These are phyloP conservation scores for Epirrhoe alternata DNA, from an alignment of 2,888 invertebrate species.

Conservation along the genomic window DNA sequence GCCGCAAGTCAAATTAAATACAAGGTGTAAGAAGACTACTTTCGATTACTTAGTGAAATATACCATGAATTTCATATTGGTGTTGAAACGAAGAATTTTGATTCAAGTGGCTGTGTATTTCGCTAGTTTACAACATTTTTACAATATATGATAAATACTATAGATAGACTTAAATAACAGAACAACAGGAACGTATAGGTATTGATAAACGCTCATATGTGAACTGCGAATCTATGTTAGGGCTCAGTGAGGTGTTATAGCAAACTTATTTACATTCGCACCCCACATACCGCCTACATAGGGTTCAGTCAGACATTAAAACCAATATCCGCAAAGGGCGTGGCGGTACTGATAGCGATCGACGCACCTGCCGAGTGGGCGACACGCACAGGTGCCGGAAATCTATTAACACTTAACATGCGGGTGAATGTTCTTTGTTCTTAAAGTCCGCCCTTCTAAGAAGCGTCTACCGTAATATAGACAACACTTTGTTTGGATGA, in stretches of 20 bases:
- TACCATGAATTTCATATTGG: no score
- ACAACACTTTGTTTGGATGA: background rate
- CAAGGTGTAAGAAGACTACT: no score
- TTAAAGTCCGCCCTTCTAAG: background rate
- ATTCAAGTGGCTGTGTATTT: no score
- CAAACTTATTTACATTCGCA: constrained; percentile 17
- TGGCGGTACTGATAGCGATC: constrained; percentile 52
- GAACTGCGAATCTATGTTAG: constrained; percentile 52
- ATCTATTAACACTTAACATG: constrained; percentile 55
- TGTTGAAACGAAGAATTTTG: no score
- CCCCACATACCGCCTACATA: constrained; percentile 14
- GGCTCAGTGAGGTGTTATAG: constrained; percentile 17
- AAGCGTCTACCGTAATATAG: background rate
- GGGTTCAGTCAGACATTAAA: constrained; percentile 39
- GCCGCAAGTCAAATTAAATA: no score
- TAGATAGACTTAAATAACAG: background rate
- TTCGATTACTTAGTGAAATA: no score
- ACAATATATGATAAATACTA: no score
- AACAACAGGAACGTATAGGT: background rate
- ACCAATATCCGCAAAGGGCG: constrained; percentile 57
- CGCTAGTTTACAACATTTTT: no score
- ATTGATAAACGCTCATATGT: constrained; percentile 17
- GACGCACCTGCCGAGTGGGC: constrained; percentile 41
- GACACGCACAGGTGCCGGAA: constrained; percentile 35
- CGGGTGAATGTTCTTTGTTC: constrained; percentile 28